Evolutionary conservation across 1,140 invertebrate species (phyloP).

Genomic region (Ganaspis sp.): DNA sequence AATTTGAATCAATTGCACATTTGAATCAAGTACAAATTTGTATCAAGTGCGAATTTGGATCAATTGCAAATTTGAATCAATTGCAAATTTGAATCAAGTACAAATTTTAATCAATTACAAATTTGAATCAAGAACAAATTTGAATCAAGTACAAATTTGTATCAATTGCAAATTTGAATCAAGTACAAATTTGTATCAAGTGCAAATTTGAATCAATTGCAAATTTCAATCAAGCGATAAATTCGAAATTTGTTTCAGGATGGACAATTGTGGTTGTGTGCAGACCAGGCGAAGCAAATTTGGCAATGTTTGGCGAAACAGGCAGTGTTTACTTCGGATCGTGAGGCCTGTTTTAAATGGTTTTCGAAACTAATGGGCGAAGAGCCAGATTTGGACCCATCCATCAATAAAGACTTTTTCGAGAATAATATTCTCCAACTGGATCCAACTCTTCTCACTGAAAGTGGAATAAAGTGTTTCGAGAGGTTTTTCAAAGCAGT

Average conservation of each 20-base stretch:
- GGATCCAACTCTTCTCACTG: constrained; percentile 93
- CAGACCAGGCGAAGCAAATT: constrained; percentile 97
- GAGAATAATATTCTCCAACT: constrained; percentile 95
- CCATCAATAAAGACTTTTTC: constrained; percentile 97
- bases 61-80: too few species aligned
- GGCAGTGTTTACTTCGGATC: constrained; percentile 92
- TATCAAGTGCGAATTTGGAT: too few species aligned
- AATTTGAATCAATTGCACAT: too few species aligned
- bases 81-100: too few species aligned
- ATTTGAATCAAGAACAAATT: too few species aligned
- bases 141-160: too few species aligned
- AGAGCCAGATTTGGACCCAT: constrained; percentile 96
- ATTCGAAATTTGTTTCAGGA: constrained; percentile 77
- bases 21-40: too few species aligned
- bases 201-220: not conserved
- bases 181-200: too few species aligned
- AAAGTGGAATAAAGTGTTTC: constrained; percentile 97
- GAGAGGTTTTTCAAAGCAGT: constrained; percentile 98
- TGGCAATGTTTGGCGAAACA: constrained; percentile 97
- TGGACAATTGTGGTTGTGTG: constrained; percentile 96
- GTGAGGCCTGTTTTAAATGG: constrained; percentile 98
- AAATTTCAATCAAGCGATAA: too few species aligned
- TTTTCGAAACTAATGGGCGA: constrained; percentile 99
- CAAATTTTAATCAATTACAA: too few species aligned
- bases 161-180: too few species aligned